phyloP scores from a whole-genome alignment of 2,888 invertebrate genomes.

The Philereme transversata region DNA sequence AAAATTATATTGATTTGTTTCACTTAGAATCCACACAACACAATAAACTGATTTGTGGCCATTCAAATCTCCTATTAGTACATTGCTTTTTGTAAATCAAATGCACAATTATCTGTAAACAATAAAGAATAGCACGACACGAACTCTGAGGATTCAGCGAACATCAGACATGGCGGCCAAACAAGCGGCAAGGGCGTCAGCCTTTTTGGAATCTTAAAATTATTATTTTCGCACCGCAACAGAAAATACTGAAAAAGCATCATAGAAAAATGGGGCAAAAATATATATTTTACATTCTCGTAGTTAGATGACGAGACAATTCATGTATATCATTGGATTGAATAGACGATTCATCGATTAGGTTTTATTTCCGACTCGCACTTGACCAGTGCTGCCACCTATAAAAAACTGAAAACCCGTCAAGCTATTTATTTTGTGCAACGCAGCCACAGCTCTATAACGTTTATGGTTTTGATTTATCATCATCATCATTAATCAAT shows the following conservation, averaged over 20 bases:
- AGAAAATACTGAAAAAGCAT: slow-evolving; percentile 74
- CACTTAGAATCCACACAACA: slow-evolving; percentile 74
- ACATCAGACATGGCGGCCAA: slow-evolving; percentile 83
- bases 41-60: slow-evolving; percentile 66
- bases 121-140: slow-evolving; percentile 83
- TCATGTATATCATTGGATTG: slow-evolving; percentile 61
- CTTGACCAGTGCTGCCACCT: slow-evolving; percentile 22
- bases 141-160: slow-evolving; percentile 79
- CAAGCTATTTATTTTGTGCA: too few species aligned
- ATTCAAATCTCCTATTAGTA: slow-evolving; percentile 61
- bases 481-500: too few species aligned
- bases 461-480: too few species aligned
- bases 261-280: slow-evolving; percentile 64
- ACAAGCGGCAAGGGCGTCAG: slow-evolving; percentile 74
- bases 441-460: too few species aligned
- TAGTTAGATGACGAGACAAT: slow-evolving; percentile 66
- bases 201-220: slow-evolving; percentile 64
- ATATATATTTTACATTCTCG: slow-evolving; percentile 68
- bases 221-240: slow-evolving; percentile 61
- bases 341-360: slow-evolving; percentile 46
- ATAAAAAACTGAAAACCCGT: slow-evolving; percentile 15
- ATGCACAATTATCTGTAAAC: slow-evolving; percentile 75
- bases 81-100: slow-evolving; percentile 67
- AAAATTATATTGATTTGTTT: slow-evolving; percentile 71
- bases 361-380: slow-evolving; percentile 31